A percentile compares a stretch with the other conserved stretches of the same genome.
phyloP scores from a whole-genome alignment of 2,797 vertebrate genomes.

The Garrulus glandarius region DNA sequence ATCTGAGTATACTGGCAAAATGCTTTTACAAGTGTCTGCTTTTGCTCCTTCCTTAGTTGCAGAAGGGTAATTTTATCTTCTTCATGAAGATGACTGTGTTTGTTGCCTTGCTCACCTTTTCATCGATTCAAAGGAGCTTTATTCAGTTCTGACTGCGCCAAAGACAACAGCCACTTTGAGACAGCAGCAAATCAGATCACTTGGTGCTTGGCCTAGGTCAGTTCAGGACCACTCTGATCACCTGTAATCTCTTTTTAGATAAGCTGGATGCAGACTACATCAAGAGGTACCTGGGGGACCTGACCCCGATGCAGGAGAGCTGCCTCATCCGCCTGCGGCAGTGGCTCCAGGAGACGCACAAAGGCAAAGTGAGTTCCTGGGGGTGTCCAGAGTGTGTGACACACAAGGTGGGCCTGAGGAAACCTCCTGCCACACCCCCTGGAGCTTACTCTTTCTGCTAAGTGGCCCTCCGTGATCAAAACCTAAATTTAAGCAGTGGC shows the following conservation, averaged over 20 bases:
- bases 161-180: background rate
- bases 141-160: accelerated
- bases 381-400: background rate
- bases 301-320: conserved; percentile 96
- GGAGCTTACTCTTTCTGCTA: background rate
- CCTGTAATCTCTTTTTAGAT: conserved; percentile 73
- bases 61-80: background rate
- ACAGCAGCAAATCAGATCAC: background rate
- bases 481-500: background rate
- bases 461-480: background rate
- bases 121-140: background rate
- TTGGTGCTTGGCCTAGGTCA: background rate
- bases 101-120: background rate
- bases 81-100: background rate
- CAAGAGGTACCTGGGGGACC: conserved; percentile 93
- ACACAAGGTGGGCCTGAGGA: background rate
- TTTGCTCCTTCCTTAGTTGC: background rate
- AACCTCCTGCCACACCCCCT: background rate
- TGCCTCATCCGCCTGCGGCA: conserved; percentile 93
- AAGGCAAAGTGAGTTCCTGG: conserved; percentile 87
- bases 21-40: background rate
- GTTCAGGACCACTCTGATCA: background rate
- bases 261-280: conserved; percentile 97
- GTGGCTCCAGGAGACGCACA: conserved; percentile 97
- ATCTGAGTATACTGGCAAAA: background rate